These are phyloP conservation scores for Macquaria ambigua DNA, from an alignment of 2,113 vertebrate genomes.

Conservation along the genomic window DNA sequence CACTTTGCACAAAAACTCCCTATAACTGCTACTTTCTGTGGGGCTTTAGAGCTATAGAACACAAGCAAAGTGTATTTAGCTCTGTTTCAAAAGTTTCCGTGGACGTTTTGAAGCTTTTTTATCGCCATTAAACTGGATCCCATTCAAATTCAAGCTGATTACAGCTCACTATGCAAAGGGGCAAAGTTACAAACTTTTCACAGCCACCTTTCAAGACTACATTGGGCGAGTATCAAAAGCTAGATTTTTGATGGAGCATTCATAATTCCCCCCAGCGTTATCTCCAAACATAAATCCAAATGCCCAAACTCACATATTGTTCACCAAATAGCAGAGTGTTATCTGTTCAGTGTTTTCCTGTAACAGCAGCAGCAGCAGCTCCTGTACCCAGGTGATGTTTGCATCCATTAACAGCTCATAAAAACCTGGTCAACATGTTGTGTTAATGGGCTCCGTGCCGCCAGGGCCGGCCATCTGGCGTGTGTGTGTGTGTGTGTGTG, in stretches of 20 bases:
- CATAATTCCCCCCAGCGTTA: not conserved
- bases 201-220: not conserved
- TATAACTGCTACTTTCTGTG: not conserved
- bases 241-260: not conserved
- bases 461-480: constrained; percentile 31
- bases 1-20: not conserved
- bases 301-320: not conserved
- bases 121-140: not conserved
- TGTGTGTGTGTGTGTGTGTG: constrained; percentile 28
- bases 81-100: not conserved
- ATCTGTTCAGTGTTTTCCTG: not conserved
- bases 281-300: not conserved
- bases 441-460: constrained; percentile 50
- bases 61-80: not conserved
- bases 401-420: constrained; percentile 69
- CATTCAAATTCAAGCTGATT: not conserved
- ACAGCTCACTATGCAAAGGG: not conserved
- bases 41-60: not conserved
- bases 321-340: not conserved
- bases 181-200: not conserved
- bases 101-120: not conserved
- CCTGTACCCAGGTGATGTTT: constrained; percentile 19
- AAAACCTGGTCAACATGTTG: constrained; percentile 53
- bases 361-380: not conserved
- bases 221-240: not conserved